Conservation (phyloP, 2,888 invertebrate genomes). For the Margaritifera margaritifera region DNA sequence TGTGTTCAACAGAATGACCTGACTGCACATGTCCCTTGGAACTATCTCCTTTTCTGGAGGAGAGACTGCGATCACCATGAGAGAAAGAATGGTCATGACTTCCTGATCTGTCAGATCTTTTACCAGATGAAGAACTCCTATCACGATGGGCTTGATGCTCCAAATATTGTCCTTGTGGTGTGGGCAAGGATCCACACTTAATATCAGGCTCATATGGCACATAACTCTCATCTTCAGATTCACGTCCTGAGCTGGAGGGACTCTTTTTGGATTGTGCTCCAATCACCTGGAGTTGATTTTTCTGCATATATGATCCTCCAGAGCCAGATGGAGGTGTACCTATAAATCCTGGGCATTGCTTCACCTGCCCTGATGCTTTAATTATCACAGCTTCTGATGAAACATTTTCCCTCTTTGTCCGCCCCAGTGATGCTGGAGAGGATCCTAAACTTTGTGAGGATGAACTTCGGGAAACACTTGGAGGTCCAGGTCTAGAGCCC, state of each 20-base stretch:
- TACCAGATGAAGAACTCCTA: too few relatives aligned
- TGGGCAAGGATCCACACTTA: too few relatives aligned
- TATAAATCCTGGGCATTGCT: conserved; percentile 34
- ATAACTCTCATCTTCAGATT: conserved; percentile 53
- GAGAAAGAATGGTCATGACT: too few relatives aligned
- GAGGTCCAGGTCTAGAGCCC: conserved; percentile 28
- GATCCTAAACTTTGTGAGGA: conserved; percentile 43
- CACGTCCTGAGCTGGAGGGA: conserved; percentile 45
- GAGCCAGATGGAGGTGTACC: conserved; percentile 10
- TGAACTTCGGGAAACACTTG: conserved; percentile 40
- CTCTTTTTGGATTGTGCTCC: conserved; percentile 25
- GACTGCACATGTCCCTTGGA: too few relatives aligned
- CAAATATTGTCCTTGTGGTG: too few relatives aligned
- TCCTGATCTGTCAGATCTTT: too few relatives aligned
- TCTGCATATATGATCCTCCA: background rate
- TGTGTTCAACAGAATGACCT: too few relatives aligned
- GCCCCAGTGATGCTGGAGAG: conserved; percentile 39
- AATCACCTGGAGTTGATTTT: conserved; percentile 32
- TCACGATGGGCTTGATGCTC: too few relatives aligned
- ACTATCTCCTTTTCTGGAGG: background rate
- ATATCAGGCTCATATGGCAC: conserved; percentile 42
- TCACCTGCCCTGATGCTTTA: conserved; percentile 43
- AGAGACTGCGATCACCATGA: too few relatives aligned
- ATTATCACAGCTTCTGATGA: conserved; percentile 36
- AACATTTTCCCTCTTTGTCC: conserved; percentile 20